Conservation (phyloP, 2,797 vertebrate genomes). For the Hyperoplus lanceolatus region DNA sequence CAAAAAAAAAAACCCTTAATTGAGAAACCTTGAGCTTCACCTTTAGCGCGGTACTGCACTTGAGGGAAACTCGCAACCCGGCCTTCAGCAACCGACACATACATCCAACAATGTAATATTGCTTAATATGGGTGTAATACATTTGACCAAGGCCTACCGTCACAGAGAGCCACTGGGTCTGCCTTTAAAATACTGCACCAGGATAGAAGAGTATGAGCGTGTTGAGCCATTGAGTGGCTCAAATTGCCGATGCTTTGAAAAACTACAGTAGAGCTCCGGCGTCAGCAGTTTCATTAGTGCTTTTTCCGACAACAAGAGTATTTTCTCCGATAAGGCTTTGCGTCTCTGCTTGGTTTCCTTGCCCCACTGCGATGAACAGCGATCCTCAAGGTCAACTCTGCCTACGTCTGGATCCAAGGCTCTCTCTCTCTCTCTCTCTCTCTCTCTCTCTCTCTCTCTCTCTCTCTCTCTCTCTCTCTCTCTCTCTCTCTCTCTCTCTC, state of each 20-base stretch:
- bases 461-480: too few relatives aligned
- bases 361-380: constrained; percentile 56
- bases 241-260: constrained; percentile 74
- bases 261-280: constrained; percentile 58
- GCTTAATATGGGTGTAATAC: constrained; percentile 32
- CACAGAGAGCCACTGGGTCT: constrained; percentile 24
- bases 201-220: constrained; percentile 29
- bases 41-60: constrained; percentile 33
- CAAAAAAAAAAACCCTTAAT: too few relatives aligned
- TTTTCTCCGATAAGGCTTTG: constrained; percentile 76
- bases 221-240: constrained; percentile 57
- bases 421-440: not conserved
- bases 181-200: constrained; percentile 43
- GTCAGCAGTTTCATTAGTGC: constrained; percentile 82
- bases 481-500: too few relatives aligned
- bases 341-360: constrained; percentile 68
- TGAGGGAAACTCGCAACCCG: constrained; percentile 1
- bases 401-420: constrained; percentile 23
- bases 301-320: constrained; percentile 78
- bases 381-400: constrained; percentile 72
- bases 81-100: constrained; percentile 12
- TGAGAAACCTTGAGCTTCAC: constrained; percentile 10
- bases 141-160: constrained; percentile 30
- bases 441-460: not conserved
- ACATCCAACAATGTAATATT: constrained; percentile 28